Base-by-base conservation (phyloP, 2,113 vertebrate genomes). In the Cephalopterus ornatus region DNA sequence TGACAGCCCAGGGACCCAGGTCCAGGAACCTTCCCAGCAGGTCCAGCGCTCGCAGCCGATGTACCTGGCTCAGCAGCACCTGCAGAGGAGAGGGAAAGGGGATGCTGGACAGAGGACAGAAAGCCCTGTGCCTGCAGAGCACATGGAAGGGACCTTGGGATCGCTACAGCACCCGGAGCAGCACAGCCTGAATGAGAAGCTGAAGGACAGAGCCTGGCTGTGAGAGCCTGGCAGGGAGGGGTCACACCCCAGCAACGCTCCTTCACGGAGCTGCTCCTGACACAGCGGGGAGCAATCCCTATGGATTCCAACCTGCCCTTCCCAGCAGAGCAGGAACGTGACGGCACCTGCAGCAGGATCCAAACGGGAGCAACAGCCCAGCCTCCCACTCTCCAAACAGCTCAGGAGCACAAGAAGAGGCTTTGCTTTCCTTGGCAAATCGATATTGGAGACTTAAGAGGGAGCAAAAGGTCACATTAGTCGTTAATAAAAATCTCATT, bases 31-130 rank as follows among this genome's bases (percentile, higher is more conserved):
- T 97, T 8, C 99, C 99, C 41, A 99, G 98, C 96, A 99, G 95
- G 88, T 99, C 99, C 35, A 99, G 98, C 11, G 99, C 99, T 71
- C 99, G 97, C 76, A 99, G 98, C 32, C 99, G 98, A 95, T 99
- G 99, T 62, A 99, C 99, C 93, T 99, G 99, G 97, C 99, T 99
- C 49, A 99, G 97, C 95, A 99, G 98, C 78, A 99, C 99, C 99
- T 99, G 97, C n/a, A 82, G 97, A 97, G 83, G 92, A 41, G 20
- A 86, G 53, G 32, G 35, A 61, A 0, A 44, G 7, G 1, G 2
- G 33, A 49, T 18, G 80, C 1, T 14, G 55, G 3, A 4, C 22
- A 20, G 8, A 24, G 13, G 58, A 12, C 28, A 21, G 20, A 35
- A 8, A 22, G 1, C 41, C 47, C 39, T 5, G 33, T 2, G 23